A percentile compares a stretch with the other conserved stretches of the same genome.
Conservation (phyloP, 2,113 vertebrate genomes). For the Panthera tigris region DNA sequence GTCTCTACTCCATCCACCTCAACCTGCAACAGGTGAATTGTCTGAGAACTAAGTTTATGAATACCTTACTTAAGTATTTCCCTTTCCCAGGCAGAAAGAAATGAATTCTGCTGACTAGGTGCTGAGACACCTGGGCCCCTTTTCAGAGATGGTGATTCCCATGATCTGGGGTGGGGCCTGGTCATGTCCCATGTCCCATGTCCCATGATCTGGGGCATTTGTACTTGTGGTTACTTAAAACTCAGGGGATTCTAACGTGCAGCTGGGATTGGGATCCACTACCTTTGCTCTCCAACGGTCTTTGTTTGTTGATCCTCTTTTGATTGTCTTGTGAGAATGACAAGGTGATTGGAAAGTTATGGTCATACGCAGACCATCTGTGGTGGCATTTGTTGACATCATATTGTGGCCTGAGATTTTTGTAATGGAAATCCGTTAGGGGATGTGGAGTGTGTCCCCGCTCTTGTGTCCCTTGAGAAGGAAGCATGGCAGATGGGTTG, state of each 20-base stretch:
- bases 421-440: neutral
- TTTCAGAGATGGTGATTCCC: neutral
- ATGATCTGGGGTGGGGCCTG: too few species aligned
- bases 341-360: too few species aligned
- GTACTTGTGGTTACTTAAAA: neutral
- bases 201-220: neutral
- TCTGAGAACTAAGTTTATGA: neutral
- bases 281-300: neutral
- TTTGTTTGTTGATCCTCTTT: neutral
- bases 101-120: neutral
- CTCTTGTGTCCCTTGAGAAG: neutral
- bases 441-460: accelerated
- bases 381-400: neutral
- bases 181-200: too few species aligned
- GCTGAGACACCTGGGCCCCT: neutral
- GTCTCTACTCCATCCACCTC: neutral
- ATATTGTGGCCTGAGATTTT: neutral
- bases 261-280: too few species aligned
- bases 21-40: neutral
- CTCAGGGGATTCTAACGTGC: neutral
- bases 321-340: neutral
- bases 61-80: neutral
- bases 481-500: accelerated
- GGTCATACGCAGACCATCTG: neutral
- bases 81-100: neutral